Evolutionary conservation across 2,888 invertebrate genomes (phyloP).

Genomic region (Trissolcus japonicus): DNA sequence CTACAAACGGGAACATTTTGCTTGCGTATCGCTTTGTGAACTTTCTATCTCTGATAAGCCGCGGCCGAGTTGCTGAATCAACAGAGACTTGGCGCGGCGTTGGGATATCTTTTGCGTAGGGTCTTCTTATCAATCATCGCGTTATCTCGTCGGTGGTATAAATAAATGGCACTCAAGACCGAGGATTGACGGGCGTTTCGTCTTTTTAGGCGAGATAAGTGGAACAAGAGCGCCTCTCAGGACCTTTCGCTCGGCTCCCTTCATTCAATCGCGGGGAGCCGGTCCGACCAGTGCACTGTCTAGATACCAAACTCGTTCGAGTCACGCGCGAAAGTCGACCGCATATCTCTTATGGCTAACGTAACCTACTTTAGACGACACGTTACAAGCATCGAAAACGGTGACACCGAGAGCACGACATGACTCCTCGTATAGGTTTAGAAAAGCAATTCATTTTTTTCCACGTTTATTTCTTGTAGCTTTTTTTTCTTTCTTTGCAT

Average conservation of each 20-base stretch:
- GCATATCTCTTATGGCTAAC: slow-evolving; percentile 51
- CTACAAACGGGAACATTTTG: slow-evolving; percentile 19
- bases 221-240: slow-evolving; percentile 51
- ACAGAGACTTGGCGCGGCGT: slow-evolving; percentile 9
- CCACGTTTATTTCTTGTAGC: neutral
- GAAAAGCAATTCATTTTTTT: slow-evolving; percentile 43
- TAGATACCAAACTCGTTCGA: slow-evolving; percentile 54
- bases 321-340: slow-evolving; percentile 52
- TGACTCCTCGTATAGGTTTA: slow-evolving; percentile 34
- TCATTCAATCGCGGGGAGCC: slow-evolving; percentile 41
- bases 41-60: slow-evolving; percentile 9
- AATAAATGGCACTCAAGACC: slow-evolving; percentile 47
- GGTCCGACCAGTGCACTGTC: slow-evolving; percentile 46
- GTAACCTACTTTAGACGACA: slow-evolving; percentile 51
- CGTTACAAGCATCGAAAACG: slow-evolving; percentile 46
- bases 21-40: slow-evolving; percentile 3
- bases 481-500: slow-evolving; percentile 6
- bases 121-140: slow-evolving; percentile 45
- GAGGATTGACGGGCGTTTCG: slow-evolving; percentile 44
- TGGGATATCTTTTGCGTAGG: slow-evolving; percentile 23
- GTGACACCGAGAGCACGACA: slow-evolving; percentile 40
- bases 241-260: slow-evolving; percentile 47
- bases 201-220: slow-evolving; percentile 54
- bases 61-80: slow-evolving; percentile 20
- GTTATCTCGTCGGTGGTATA: slow-evolving; percentile 42